phyloP scores from a whole-genome alignment of 2,797 vertebrate genomes.

The Margarornis squamiger region DNA sequence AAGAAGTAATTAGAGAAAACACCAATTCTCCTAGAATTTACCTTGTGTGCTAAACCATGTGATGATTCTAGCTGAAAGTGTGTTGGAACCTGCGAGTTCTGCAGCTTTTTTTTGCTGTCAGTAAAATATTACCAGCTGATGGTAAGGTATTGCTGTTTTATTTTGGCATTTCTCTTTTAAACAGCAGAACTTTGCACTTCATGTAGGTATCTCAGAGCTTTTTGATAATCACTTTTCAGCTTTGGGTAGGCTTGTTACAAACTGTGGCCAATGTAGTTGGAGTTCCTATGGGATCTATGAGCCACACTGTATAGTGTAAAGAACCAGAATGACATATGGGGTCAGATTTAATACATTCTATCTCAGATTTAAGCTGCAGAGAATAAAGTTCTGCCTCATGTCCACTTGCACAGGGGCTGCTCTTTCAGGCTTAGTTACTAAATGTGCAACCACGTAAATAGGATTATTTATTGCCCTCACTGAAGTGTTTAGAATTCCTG shows the following conservation, averaged over 20 bases:
- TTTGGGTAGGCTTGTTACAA: neutral
- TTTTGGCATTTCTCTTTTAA: neutral
- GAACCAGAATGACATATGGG: neutral
- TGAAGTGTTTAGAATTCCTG: neutral
- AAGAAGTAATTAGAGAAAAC: neutral
- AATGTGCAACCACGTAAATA: neutral
- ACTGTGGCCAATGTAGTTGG: too few relatives aligned
- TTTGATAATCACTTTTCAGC: neutral
- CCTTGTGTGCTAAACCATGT: neutral
- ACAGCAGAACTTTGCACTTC: neutral
- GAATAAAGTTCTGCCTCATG: neutral
- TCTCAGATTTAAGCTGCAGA: neutral
- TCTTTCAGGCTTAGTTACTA: neutral
- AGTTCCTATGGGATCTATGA: neutral
- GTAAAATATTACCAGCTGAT: neutral
- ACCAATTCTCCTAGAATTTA: neutral
- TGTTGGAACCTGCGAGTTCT: neutral
- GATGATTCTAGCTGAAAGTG: neutral
- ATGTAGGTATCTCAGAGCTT: neutral
- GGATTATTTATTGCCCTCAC: neutral
- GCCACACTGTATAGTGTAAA: neutral
- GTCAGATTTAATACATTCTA: neutral
- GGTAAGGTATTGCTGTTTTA: neutral
- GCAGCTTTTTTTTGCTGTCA: neutral
- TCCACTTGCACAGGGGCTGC: neutral